phyloP scores from a whole-genome alignment of 2,113 vertebrate species.

The Stercorarius parasiticus region DNA sequence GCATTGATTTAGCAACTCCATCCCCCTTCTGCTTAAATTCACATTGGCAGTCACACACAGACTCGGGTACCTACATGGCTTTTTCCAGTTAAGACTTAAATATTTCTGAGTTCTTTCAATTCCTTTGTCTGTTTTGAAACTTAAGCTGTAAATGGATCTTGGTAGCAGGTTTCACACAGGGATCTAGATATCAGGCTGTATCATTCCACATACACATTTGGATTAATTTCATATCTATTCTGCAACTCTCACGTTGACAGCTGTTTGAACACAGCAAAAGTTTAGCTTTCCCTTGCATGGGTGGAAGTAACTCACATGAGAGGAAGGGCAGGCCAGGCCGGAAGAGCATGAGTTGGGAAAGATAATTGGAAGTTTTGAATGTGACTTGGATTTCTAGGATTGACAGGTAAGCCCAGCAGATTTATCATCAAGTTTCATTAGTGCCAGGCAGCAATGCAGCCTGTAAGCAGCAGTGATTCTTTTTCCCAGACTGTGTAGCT shows the following conservation, averaged over 20 bases:
- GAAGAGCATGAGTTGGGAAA: not conserved
- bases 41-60: not conserved
- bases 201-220: not conserved
- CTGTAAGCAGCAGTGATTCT: not conserved
- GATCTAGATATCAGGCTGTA: not conserved
- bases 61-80: rapidly evolving
- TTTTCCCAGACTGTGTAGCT: not conserved
- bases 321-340: not conserved
- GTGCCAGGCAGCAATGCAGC: not conserved
- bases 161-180: not conserved
- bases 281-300: not conserved
- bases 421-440: not conserved
- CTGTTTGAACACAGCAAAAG: not conserved
- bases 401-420: not conserved
- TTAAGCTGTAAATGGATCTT: not conserved
- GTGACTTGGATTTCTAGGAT: not conserved
- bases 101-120: not conserved
- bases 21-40: not conserved
- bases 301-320: not conserved
- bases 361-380: not conserved
- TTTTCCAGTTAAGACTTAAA: not conserved
- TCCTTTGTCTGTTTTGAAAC: not conserved
- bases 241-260: not conserved
- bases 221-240: not conserved
- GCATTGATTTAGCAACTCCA: rapidly evolving